Percentiles rank a stretch among this genome's conserved stretches.
Evolutionary conservation across 2,888 invertebrate genomes (phyloP).

Genomic region (Bugula neritina): DNA sequence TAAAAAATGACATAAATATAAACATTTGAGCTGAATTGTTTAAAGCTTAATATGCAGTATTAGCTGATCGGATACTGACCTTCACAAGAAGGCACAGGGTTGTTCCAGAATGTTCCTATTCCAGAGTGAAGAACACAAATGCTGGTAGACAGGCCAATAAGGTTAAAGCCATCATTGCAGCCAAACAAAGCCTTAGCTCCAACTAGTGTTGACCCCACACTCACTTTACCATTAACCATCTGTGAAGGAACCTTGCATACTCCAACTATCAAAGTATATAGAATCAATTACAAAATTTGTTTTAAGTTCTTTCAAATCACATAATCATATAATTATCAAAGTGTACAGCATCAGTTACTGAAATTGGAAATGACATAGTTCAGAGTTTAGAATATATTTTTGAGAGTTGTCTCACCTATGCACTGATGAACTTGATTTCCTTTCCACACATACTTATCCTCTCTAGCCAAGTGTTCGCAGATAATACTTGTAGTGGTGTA

Average conservation of each 20-base stretch:
- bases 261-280: neutral
- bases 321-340: too few species aligned
- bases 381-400: too few species aligned
- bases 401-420: constrained; percentile 5
- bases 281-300: too few species aligned
- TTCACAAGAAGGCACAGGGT: neutral
- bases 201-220: neutral
- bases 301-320: too few species aligned
- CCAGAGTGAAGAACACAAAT: neutral
- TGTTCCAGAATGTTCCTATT: constrained; percentile 4
- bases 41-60: too few species aligned
- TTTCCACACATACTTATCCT: neutral
- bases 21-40: too few species aligned
- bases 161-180: neutral
- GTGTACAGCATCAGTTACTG: too few species aligned
- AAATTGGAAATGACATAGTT: too few species aligned
- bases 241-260: neutral
- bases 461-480: neutral
- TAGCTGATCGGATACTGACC: too few species aligned
- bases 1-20: too few species aligned
- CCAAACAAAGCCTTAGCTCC: constrained; percentile 1
- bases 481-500: neutral
- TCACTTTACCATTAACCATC: neutral
- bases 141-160: neutral
- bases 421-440: neutral